Percentiles rank a stretch among this genome's conserved stretches.
These are phyloP conservation scores for Pachyuromys duprasi DNA, from an alignment of 2,797 vertebrate genomes.

Conservation along the genomic window DNA sequence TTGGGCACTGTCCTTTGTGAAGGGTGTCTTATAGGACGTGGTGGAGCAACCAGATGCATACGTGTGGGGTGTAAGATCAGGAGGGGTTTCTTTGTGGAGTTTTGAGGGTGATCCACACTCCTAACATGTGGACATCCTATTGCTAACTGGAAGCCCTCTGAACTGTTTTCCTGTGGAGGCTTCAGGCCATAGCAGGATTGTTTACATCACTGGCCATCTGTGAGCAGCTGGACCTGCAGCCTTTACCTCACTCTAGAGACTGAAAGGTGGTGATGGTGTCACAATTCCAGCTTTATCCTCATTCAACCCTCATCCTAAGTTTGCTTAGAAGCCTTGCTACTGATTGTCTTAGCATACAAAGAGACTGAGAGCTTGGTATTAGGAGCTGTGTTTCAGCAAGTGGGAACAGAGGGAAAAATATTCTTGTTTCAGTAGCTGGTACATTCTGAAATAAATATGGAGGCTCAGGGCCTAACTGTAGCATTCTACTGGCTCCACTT, in stretches of 20 bases:
- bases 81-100: neutral
- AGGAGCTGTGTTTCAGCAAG: neutral
- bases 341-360: neutral
- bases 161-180: neutral
- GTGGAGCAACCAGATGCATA: neutral
- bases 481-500: neutral
- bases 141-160: neutral
- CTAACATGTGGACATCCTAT: neutral
- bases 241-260: neutral
- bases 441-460: constrained; percentile 1
- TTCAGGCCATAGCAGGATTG: neutral
- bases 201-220: neutral
- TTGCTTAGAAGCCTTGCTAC: neutral
- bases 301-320: neutral
- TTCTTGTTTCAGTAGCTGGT: neutral
- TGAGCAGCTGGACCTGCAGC: neutral
- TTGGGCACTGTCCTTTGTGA: neutral
- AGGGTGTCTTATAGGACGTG: neutral
- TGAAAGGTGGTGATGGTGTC: neutral
- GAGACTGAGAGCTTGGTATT: neutral
- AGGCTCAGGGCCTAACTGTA: neutral
- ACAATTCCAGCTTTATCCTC: neutral
- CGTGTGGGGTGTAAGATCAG: neutral
- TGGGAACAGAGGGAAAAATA: neutral
- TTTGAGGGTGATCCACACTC: neutral